Evolutionary conservation across 2,888 invertebrate genomes (phyloP).

Genomic region (Stictocephala bisonia): DNA sequence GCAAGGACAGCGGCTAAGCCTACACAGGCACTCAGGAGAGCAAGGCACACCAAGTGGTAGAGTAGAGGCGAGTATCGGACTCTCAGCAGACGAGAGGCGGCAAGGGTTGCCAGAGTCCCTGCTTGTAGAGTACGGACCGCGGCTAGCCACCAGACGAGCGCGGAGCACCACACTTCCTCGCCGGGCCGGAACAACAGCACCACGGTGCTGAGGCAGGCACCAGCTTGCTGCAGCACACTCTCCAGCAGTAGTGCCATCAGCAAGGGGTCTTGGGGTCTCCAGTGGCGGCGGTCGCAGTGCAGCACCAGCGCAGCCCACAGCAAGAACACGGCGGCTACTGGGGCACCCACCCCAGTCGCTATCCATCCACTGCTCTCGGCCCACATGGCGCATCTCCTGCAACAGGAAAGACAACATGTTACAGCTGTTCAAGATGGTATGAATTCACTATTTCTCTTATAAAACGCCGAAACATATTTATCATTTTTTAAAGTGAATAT

Average conservation of each 20-base stretch:
- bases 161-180: slow-evolving; percentile 65
- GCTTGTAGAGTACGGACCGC: slow-evolving; percentile 68
- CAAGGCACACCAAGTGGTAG: slow-evolving; percentile 68
- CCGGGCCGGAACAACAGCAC: slow-evolving; percentile 63
- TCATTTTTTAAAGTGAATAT: too few relatives aligned
- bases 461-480: too few relatives aligned
- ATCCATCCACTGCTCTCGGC: slow-evolving; percentile 65
- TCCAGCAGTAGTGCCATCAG: slow-evolving; percentile 66
- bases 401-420: too few relatives aligned
- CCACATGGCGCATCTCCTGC: slow-evolving; percentile 60
- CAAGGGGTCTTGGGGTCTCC: slow-evolving; percentile 69
- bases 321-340: slow-evolving; percentile 65
- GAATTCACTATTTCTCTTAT: too few relatives aligned
- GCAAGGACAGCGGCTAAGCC: slow-evolving; percentile 69
- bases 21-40: slow-evolving; percentile 67
- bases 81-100: slow-evolving; percentile 66
- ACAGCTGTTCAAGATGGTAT: too few relatives aligned
- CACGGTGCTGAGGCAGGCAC: slow-evolving; percentile 64
- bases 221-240: slow-evolving; percentile 64
- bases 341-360: slow-evolving; percentile 65
- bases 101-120: slow-evolving; percentile 66
- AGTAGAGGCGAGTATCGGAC: slow-evolving; percentile 64
- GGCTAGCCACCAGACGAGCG: slow-evolving; percentile 67
- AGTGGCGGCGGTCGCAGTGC: slow-evolving; percentile 67
- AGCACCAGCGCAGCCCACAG: slow-evolving; percentile 67